A percentile compares a stretch with the other conserved stretches of the same genome.
Evolutionary conservation across 2,113 vertebrate species (phyloP).

Genomic region (Sturnus vulgaris): DNA sequence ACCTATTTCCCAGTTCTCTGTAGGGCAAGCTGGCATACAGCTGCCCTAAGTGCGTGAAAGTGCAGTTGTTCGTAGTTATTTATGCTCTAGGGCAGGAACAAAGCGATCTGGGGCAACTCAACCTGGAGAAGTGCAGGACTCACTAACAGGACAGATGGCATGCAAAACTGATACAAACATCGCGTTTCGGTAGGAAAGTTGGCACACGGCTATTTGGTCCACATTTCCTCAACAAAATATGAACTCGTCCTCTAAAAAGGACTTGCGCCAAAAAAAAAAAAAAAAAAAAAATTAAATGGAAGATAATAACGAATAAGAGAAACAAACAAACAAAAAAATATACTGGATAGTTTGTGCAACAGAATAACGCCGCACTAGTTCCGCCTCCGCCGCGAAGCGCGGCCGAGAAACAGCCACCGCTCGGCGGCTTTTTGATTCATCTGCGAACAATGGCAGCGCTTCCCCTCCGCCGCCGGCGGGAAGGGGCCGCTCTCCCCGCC

Average conservation of each 20-base stretch:
- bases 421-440: not conserved
- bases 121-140: not conserved
- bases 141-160: not conserved
- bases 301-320: rapidly evolving
- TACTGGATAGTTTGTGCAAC: not conserved
- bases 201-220: not conserved
- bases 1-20: not conserved
- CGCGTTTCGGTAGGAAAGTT: not conserved
- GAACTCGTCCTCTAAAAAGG: not conserved
- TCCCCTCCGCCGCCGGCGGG: not conserved
- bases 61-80: not conserved
- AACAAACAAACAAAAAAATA: too few relatives aligned
- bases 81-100: not conserved
- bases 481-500: not conserved
- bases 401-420: not conserved
- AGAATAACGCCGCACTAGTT: not conserved
- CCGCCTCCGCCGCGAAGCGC: not conserved
- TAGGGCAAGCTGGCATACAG: not conserved
- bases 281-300: not conserved
- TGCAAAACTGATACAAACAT: not conserved
- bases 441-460: conserved; percentile 26
- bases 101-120: not conserved
- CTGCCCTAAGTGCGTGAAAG: not conserved
- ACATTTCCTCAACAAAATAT: not conserved
- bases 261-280: too few relatives aligned